Base-by-base conservation (phyloP, 2,888 invertebrate genomes). In the Lasioglossum leucozonium region DNA sequence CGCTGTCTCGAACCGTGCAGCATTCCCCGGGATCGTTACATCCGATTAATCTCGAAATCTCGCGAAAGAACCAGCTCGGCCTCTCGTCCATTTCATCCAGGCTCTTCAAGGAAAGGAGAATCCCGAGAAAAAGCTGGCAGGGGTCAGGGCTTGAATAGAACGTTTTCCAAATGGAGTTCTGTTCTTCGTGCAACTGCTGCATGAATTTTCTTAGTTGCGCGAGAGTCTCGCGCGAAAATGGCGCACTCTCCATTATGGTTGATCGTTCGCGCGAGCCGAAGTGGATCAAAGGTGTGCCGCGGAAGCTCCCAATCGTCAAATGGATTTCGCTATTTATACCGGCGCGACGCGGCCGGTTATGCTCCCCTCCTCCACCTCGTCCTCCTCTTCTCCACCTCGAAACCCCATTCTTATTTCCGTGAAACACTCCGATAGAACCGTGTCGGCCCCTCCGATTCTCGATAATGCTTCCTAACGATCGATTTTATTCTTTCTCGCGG, bases 211-310 rank as follows among this genome's bases (percentile, higher is more conserved):
- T 74, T 58, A 30, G 67, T 16, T 71, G 67, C 79, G 22, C 65
- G 65, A 72, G 65, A 72, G 10, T 10, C 58, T 81, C 74, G 79
- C 72, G 58, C 81, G 77, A 81, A 81, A 81, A 78, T 42, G 75
- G 58, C 58, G 75, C 84, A 77, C 84, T 81, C 77, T 75, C 84
- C 82, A 88, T 88, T 88, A 87, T 79, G 74, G 80, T 87, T 87
- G 79, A 77, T 87, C 79, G 85, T 88, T 87, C 74, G 67, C 81
- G 72, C 65, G 65, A 55, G 30, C 80, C 76, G 74, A 88, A 77
- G 73, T 69, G 81, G 72, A 87, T 87, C 84, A 82, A 85, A 80
- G 79, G 62, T 51, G 51, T n/a, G 74, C 51, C 58, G 51, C 47
- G 71, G 34, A 82, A 79, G 80, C 76, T 85, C 72, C 58, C 80